Percentiles rank a stretch among this genome's conserved stretches.
Conservation (phyloP, 2,888 invertebrate genomes). For the Hirtodrosophila trivittata region DNA sequence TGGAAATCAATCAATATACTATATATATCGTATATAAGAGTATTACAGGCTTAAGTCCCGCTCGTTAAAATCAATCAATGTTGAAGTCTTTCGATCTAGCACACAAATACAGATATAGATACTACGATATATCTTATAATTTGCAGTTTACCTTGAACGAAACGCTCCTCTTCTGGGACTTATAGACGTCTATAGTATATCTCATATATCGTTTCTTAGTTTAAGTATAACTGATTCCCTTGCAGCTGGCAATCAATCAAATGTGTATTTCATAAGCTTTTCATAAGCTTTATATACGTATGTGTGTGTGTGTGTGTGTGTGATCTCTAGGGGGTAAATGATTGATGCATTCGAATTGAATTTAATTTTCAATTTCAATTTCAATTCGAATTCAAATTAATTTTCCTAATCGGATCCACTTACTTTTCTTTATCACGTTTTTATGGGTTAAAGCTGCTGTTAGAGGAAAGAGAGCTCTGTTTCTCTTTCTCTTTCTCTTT, state of each 20-base stretch:
- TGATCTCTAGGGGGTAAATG: slow-evolving; percentile 42
- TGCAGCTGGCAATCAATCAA: slow-evolving; percentile 61
- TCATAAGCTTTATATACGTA: slow-evolving; percentile 10
- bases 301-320: background rate
- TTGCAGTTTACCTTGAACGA: no score
- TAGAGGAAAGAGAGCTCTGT: no score
- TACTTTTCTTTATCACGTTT: slow-evolving; percentile 65
- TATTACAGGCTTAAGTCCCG: no score
- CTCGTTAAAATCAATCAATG: no score
- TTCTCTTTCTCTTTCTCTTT: background rate
- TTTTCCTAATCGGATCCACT: slow-evolving; percentile 52
- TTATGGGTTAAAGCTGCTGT: slow-evolving; percentile 36
- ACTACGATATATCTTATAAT: no score
- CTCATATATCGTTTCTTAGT: no score
- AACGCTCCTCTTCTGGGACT: no score
- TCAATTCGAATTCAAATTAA: slow-evolving; percentile 28
- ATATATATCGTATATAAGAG: no score
- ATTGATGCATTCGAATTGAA: slow-evolving; percentile 60
- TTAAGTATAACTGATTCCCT: background rate
- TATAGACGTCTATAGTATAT: no score
- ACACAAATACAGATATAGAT: no score
- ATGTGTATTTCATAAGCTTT: slow-evolving; percentile 69
- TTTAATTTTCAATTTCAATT: slow-evolving; percentile 29
- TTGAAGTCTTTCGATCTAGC: no score
- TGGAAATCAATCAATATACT: no score